Evolutionary conservation across 2,888 invertebrate species (phyloP), one percentile per base, ranked within the genome.

Genomic region (Apodemia mormo): DNA sequence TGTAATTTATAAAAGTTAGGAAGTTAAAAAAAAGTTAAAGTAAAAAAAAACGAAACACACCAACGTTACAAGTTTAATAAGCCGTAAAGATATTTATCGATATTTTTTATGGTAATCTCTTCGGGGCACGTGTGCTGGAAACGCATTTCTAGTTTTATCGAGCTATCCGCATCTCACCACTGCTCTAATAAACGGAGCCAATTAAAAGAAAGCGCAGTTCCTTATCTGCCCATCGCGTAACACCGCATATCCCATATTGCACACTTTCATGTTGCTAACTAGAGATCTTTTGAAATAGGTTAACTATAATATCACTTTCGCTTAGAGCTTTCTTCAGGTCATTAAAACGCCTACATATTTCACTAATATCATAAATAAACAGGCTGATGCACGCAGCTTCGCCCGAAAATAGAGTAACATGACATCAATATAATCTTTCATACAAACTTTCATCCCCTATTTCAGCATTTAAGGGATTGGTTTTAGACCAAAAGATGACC

Each of bases 221-320:
- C 68, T 68, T 73, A 73, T 73, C 72, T 70, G 65, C 43, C 52
- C 68, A 70, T 71, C 73, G 68, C 49, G 49, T 49, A 49, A 54
- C 49, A 56, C 61, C 10, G 65, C 40, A 64, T 68, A 29, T 22
- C 61, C 33, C 30, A 33, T 30, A 58, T 14, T 6, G 58, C 58
- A 58, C 33, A 54, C 65, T 69, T 65, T 54, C 65, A 52, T 68
- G 30, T 30, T 61, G 33, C 49, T 49, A 49, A 49, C 49, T 14
- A n/a, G 14, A 49, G 49, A 49, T 49, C 14, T 49, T 49, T 49
- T 33, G 14, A 30, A 61, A 61, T 33, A 12, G 12, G 30, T 61
- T 61, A 33, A 14, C 29, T 29, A 61, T 29, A 22, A 30, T 22
- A n/a, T n/a, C n/a, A 22, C 22, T 56, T 9, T 56, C 9, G 56